Base-by-base conservation (phyloP, 2,888 invertebrate species). In the Epicampocera succincta region DNA sequence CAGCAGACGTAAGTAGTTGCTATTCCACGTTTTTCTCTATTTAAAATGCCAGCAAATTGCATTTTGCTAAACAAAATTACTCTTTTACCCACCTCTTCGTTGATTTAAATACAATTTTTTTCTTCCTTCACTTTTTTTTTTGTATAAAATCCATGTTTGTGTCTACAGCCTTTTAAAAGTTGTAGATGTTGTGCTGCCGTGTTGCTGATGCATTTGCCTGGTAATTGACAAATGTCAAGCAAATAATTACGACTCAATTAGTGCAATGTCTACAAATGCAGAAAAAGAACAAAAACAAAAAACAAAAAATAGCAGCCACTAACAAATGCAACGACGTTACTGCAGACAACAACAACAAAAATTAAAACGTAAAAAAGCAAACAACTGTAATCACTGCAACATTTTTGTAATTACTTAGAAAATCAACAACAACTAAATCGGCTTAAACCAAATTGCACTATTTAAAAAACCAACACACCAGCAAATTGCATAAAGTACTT, bases 191-290 rank as follows among this genome's bases (percentile, higher is more conserved):
- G 54, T 50, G 63, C 54, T 71, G 58, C 63, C 63, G 44, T 46
- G 54, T 46, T 46, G 17, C 74, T 65, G 48, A 54, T 65, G 54
- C 73, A 63, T 66, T 74, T 58, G 9, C 46, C 15, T 60, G 72
- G 71, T 82, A 78, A 75, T 82, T 82, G 82, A 75, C 82, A 82
- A 78, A 82, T 71, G 82, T 78, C 78, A 82, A 82, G 78, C 72
- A 78, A 82, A 82, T 82, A 82, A 82, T 82, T 82, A 78, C 82
- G 71, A 78, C 82, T 82, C 82, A 82, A 82, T 82, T 82, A 82
- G 82, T 82, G 78, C 71, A 82, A 71, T 71, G 78, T 71, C 74
- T 82, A 56, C 78, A 78, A 71, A 69, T 44, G 56, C 61, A 52
- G 56, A 69, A 58, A 73, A 21, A 61, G 58, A 25, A 13, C 12